Base-by-base conservation (phyloP, 92 coral and sea anemone genomes). In the Pocillopora meandrina region DNA sequence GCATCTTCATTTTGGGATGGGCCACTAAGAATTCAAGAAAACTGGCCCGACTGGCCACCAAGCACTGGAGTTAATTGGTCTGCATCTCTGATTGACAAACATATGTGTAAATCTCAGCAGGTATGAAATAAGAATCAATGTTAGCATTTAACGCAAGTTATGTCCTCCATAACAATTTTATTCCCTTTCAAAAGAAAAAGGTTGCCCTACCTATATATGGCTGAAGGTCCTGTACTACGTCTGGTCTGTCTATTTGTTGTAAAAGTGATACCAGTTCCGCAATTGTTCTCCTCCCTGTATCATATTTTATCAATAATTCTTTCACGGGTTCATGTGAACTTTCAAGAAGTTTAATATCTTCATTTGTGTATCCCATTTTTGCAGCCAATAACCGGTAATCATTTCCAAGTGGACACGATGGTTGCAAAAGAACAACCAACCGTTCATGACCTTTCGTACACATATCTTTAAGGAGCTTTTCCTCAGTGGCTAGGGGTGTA, bases 301-400 rank as follows among this genome's bases (percentile, higher is more conserved):
- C 90, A 86, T 81, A 89, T 12, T 55, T 47, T 9, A 67, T 87
- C 12, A 96, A 68, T 2, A 94, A 49, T 0, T 74, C 66, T 59
- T 80, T 72, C 2, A 96, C 98, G 0, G 98, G 98, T 26, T 94
- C 90, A 7, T 23, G 13, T 20, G 72, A 81, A 74, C 88, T 84
- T 75, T 74, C 78, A n/a, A 90, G 84, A 67, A 76, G 81, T 67
- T 21, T 12, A 26, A 96, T 90, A 56, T 89, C 84, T 35, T 89
- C 87, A 74, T 78, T n/a, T 2, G 87, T 63, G 64, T 80, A 92
- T 61, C 95, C 98, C 84, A 94, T 77, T 31, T 35, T 57, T 64
- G 65, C 93, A 72, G 98, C 98, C 59, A 96, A 80, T 12, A 52
- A 20, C 71, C 83, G 90, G 88, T 93, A 96, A 75, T 96, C 89